These are phyloP conservation scores for Mythimna ferrago DNA, from an alignment of 2,888 invertebrate genomes.

Conservation along the genomic window DNA sequence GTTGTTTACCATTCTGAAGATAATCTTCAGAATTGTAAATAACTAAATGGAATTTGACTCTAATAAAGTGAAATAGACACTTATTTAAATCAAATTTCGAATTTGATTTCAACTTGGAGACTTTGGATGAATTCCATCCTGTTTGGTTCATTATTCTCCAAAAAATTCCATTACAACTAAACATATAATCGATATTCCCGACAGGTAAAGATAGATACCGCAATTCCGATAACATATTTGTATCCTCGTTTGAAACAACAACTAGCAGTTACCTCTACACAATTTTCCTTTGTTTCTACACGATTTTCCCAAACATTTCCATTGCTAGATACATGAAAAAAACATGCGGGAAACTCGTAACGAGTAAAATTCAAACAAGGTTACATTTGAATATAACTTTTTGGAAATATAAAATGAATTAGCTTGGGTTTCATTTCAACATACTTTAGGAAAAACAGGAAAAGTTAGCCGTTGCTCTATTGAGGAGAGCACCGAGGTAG, in stretches of 20 bases:
- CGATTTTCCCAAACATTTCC: constrained; percentile 20
- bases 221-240: constrained; percentile 43
- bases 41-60: neutral
- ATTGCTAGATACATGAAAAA: constrained; percentile 7
- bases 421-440: constrained; percentile 32
- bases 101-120: constrained; percentile 11
- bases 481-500: neutral
- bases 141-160: neutral
- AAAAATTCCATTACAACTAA: constrained; percentile 3
- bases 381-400: constrained; percentile 38
- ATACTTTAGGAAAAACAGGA: constrained; percentile 11
- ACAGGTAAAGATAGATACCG: constrained; percentile 21
- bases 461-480: constrained; percentile 26
- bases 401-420: constrained; percentile 35
- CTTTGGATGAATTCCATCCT: neutral
- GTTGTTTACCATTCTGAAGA: too few species aligned
- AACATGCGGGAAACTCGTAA: constrained; percentile 1
- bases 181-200: constrained; percentile 21
- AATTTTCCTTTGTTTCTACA: constrained; percentile 18
- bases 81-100: neutral
- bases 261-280: constrained; percentile 19
- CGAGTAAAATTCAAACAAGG: constrained; percentile 31
- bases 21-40: neutral
- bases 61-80: constrained; percentile 6
- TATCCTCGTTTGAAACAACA: constrained; percentile 16